Conservation (phyloP, 2,797 vertebrate genomes). For the Chloroceryle inda region DNA sequence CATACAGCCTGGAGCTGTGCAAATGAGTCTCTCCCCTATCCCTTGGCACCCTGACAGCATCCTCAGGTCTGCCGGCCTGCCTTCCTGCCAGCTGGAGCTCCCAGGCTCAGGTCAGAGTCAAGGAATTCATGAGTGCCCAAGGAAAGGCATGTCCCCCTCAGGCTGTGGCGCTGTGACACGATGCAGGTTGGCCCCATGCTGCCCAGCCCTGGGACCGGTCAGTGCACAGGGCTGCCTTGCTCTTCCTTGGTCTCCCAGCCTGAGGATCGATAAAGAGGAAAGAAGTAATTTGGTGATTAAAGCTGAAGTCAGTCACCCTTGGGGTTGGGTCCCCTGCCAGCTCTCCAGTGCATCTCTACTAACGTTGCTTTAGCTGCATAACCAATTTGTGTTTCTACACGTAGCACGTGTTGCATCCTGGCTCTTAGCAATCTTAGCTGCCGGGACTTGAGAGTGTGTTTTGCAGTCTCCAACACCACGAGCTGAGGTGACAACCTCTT, state of each 20-base stretch:
- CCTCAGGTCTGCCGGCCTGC: neutral
- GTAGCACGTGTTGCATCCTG: neutral
- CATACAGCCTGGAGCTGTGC: neutral
- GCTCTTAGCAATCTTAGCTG: neutral
- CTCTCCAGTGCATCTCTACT: rapidly evolving
- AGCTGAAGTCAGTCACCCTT: neutral
- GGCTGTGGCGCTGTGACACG: neutral
- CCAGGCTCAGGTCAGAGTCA: neutral
- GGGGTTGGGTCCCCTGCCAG: neutral
- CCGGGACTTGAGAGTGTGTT: neutral
- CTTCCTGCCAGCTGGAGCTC: neutral
- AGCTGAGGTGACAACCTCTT: neutral
- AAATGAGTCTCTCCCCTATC: neutral
- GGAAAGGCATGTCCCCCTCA: neutral
- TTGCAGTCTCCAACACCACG: neutral
- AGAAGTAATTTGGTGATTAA: neutral
- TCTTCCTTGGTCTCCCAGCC: neutral
- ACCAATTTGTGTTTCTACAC: neutral
- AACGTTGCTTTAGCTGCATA: neutral
- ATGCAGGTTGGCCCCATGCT: neutral
- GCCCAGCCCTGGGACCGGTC: rapidly evolving
- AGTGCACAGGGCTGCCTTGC: rapidly evolving
- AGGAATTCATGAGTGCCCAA: neutral
- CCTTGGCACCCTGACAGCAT: neutral
- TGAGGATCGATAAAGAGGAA: neutral